A percentile compares a stretch with the other conserved stretches of the same genome.
phyloP scores from a whole-genome alignment of 2,797 vertebrate species.

The Pygocentrus nattereri region DNA sequence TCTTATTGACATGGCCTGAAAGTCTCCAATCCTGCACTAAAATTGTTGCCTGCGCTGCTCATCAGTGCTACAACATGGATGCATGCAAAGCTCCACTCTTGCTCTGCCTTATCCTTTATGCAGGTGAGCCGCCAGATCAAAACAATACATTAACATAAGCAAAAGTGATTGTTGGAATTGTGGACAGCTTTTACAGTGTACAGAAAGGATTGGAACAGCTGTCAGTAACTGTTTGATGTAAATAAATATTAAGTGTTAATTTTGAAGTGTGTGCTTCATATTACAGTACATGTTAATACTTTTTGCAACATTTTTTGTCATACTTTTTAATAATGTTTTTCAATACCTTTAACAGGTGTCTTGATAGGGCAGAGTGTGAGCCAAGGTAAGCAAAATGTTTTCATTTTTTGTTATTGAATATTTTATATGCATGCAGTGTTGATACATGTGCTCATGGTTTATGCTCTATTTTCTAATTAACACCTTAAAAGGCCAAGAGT shows the following conservation, averaged over 20 bases:
- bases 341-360: conserved; percentile 27
- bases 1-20: conserved; percentile 56
- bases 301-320: no score
- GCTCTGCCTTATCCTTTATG: conserved; percentile 67
- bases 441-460: no score
- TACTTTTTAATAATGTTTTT: no score
- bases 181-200: no score
- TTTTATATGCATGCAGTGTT: no score
- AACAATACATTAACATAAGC: neutral
- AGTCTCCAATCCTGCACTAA: conserved; percentile 52
- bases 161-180: neutral
- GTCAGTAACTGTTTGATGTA: neutral
- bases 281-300: neutral
- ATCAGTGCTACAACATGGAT: conserved; percentile 71
- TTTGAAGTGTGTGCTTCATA: neutral
- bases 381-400: conserved; percentile 26
- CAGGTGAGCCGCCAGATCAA: conserved; percentile 70
- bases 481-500: no score
- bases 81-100: conserved; percentile 65
- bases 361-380: conserved; percentile 10
- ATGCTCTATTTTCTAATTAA: no score
- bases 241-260: no score
- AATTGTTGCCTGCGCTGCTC: conserved; percentile 61
- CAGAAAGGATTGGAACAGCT: neutral
- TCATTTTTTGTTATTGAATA: no score